Evolutionary conservation across 2,888 invertebrate species (phyloP).

Genomic region (Seira musarum): DNA sequence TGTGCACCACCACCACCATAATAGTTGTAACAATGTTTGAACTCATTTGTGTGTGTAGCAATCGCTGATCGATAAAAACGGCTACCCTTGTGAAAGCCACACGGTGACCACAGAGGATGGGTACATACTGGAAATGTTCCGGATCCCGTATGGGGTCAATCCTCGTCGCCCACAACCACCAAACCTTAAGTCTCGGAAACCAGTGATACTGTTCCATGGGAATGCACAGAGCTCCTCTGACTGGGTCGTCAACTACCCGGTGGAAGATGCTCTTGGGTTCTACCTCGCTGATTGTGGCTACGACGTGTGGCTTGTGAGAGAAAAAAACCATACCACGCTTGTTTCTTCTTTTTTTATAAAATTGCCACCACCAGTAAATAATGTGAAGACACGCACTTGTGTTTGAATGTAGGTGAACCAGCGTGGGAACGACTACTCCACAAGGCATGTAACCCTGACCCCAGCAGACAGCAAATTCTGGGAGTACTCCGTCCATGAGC

Average conservation of each 20-base stretch:
- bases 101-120: slow-evolving; percentile 20
- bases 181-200: slow-evolving; percentile 69
- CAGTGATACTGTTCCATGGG: slow-evolving; percentile 74
- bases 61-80: background rate
- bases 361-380: too few species aligned
- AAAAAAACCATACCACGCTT: too few species aligned
- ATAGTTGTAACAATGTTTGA: background rate
- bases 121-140: slow-evolving; percentile 18
- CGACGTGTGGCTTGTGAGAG: slow-evolving; percentile 75
- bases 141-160: slow-evolving; percentile 69
- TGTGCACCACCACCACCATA: background rate
- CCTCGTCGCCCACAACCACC: slow-evolving; percentile 68
- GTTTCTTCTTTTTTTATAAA: too few species aligned
- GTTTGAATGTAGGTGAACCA: slow-evolving; percentile 75
- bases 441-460: slow-evolving; percentile 73
- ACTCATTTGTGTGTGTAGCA: background rate
- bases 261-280: slow-evolving; percentile 74
- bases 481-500: slow-evolving; percentile 71
- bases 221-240: slow-evolving; percentile 83
- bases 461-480: slow-evolving; percentile 72
- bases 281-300: slow-evolving; percentile 72
- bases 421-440: slow-evolving; percentile 76
- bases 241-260: slow-evolving; percentile 82
- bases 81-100: slow-evolving; percentile 32
- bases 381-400: too few species aligned